Conservation (phyloP, 2,888 invertebrate genomes). For the Drosophila emarginata region DNA sequence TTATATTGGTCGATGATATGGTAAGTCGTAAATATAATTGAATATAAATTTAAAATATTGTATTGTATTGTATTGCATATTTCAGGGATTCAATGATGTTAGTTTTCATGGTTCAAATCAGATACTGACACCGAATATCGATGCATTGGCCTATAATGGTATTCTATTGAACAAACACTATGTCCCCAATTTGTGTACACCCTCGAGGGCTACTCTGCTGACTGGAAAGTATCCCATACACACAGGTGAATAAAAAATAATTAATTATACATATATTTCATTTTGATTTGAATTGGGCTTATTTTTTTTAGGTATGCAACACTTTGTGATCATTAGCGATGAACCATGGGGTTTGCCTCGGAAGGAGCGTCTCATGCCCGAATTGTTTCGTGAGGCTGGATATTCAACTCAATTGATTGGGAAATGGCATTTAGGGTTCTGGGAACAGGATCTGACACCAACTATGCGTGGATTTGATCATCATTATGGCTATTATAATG, state of each 20-base stretch:
- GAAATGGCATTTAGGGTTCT: constrained; percentile 96
- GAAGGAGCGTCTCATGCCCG: constrained; percentile 87
- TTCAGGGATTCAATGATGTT: constrained; percentile 95
- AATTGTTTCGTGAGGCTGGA: constrained; percentile 87
- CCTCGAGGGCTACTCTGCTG: constrained; percentile 90
- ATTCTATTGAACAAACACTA: constrained; percentile 92
- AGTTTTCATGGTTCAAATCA: constrained; percentile 95
- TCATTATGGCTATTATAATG: constrained; percentile 93
- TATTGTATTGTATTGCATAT: background rate
- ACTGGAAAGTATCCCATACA: constrained; percentile 95
- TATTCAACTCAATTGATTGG: constrained; percentile 93
- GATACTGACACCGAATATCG: constrained; percentile 95
- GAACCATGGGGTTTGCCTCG: constrained; percentile 89
- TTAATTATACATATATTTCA: background rate
- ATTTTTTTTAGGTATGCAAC: constrained; percentile 86
- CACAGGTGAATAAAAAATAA: constrained; percentile 83
- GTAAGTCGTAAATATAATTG: constrained; percentile 83
- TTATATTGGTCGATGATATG: constrained; percentile 92
- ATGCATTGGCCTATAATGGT: constrained; percentile 92
- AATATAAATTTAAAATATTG: background rate
- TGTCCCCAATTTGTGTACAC: constrained; percentile 93
- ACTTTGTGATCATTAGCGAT: constrained; percentile 86
- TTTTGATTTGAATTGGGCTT: background rate
- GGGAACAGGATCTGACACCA: constrained; percentile 85
- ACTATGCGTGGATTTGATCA: constrained; percentile 89